These are phyloP conservation scores for Schizotus pectinicornis DNA, from an alignment of 2,888 invertebrate species.

Conservation along the genomic window DNA sequence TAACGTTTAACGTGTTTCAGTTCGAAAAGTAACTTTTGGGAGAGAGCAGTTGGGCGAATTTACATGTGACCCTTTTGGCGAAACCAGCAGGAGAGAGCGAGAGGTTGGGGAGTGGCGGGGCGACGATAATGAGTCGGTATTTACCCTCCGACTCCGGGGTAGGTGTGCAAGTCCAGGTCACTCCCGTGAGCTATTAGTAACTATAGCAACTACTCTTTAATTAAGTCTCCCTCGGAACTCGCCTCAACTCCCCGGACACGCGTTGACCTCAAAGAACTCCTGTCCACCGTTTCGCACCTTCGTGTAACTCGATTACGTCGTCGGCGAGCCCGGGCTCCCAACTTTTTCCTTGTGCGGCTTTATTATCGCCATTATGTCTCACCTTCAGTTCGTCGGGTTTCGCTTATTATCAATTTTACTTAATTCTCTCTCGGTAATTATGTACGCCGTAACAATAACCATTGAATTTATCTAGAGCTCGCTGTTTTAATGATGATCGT, in stretches of 20 bases:
- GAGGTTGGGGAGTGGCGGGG: not conserved
- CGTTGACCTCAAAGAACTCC: constrained; percentile 48
- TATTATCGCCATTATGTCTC: constrained; percentile 49
- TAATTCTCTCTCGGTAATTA: constrained; percentile 47
- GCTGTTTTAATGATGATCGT: constrained; percentile 51
- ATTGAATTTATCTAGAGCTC: constrained; percentile 48
- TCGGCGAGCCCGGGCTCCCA: constrained; percentile 1
- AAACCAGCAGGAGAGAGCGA: too few species aligned
- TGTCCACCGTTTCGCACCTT: constrained; percentile 44
- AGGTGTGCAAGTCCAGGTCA: constrained; percentile 41
- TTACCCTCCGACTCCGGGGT: constrained; percentile 42
- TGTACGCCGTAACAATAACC: constrained; percentile 51
- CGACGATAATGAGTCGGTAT: constrained; percentile 38
- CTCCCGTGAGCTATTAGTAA: constrained; percentile 49
- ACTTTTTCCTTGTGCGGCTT: constrained; percentile 32
- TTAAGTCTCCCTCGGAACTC: constrained; percentile 45
- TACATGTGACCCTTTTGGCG: constrained; percentile 22
- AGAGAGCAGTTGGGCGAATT: constrained; percentile 29
- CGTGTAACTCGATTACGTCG: constrained; percentile 27
- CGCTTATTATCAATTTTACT: constrained; percentile 50
- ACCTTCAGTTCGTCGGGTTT: constrained; percentile 43
- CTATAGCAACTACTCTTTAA: constrained; percentile 53
- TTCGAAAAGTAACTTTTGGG: constrained; percentile 23
- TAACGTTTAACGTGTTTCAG: constrained; percentile 34
- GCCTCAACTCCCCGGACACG: constrained; percentile 42